Base-by-base conservation (phyloP, 2,113 vertebrate species). In the Oryzias javanicus region DNA sequence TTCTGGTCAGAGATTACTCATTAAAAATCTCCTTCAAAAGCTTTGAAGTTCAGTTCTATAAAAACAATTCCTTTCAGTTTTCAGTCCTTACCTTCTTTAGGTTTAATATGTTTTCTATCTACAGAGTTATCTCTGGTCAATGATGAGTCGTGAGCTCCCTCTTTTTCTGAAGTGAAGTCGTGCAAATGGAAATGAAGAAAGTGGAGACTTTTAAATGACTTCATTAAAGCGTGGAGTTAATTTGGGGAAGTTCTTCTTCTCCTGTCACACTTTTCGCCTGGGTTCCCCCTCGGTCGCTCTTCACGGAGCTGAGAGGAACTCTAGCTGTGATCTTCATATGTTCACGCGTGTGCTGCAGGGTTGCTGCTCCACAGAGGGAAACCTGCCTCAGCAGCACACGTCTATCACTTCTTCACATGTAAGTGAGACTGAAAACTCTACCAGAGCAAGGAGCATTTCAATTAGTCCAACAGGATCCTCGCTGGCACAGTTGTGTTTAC, bases 341-440 rank as follows among this genome's bases (percentile, higher is more conserved):
- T 64, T 75, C 14, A 40, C 64, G 61, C 66, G 8, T 55, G 56
- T 48, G 3, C 44, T 29, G 60, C n/a, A 22, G 53, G 72, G 63
- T 67, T 72, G 66, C 50, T 55, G 84, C 60, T 63, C 44, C 8
- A 25, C 25, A 56, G 76, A 51, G 53, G 67, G 47, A 71, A 64
- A 74, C 81, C 76, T 81, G 83, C 77, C 76, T 86, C 83, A 87
- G 81, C 10, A 4, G 18, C 45, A 60, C 59, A 61, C 73, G 82
- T 79, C 76, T 72, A 60, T 78, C 64, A 70, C 83, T 78, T 35
- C 35, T 35, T 10, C 10, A 35, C 35, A 35, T 10, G 10, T 8
- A 35, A 35, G 8, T 35, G 35, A 35, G 35, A 35, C 35, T 12
- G 12, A 35, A 12, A 35, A 35, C 35, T 35, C 35, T 35, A 35